These are phyloP conservation scores for Amphilophus citrinellus DNA, from an alignment of 2,113 vertebrate species.

Conservation along the genomic window DNA sequence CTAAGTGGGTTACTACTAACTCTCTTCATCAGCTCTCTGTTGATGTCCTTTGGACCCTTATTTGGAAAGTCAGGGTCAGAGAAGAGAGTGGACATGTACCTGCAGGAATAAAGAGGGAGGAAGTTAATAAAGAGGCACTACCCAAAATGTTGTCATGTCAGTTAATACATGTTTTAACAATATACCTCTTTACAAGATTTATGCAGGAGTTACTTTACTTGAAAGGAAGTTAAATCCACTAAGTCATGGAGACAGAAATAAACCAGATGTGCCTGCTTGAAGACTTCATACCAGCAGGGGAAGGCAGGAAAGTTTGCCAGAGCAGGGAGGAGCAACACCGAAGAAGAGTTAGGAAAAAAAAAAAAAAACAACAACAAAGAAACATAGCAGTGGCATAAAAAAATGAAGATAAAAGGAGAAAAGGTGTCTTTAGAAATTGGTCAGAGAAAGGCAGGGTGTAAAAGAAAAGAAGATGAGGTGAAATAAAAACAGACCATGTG, in stretches of 20 bases:
- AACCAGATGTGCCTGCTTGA: constrained; percentile 21
- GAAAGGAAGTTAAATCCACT: constrained; percentile 15
- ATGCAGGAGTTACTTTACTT: constrained; percentile 4
- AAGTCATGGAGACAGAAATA: constrained; percentile 21
- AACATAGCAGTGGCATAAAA: background rate
- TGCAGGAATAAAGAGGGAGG: constrained; percentile 56
- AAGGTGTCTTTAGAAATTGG: background rate
- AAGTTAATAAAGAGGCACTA: background rate
- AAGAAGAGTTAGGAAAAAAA: background rate
- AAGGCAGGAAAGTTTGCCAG: constrained; percentile 23
- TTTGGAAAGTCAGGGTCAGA: constrained; percentile 93
- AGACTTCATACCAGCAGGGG: constrained; percentile 34
- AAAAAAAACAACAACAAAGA: background rate
- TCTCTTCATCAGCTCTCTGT: constrained; percentile 90
- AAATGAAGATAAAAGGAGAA: background rate
- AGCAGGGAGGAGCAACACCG: background rate
- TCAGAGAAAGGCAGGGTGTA: background rate
- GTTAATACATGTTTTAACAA: background rate
- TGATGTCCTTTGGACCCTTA: constrained; percentile 92
- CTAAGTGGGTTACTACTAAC: constrained; percentile 94
- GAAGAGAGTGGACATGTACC: constrained; percentile 96
- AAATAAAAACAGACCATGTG: constrained; percentile 87
- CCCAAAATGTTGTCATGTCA: background rate
- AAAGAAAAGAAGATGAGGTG: background rate
- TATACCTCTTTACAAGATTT: background rate